Evolutionary conservation across 2,113 vertebrate species (phyloP).

Genomic region (Macaca nemestrina): DNA sequence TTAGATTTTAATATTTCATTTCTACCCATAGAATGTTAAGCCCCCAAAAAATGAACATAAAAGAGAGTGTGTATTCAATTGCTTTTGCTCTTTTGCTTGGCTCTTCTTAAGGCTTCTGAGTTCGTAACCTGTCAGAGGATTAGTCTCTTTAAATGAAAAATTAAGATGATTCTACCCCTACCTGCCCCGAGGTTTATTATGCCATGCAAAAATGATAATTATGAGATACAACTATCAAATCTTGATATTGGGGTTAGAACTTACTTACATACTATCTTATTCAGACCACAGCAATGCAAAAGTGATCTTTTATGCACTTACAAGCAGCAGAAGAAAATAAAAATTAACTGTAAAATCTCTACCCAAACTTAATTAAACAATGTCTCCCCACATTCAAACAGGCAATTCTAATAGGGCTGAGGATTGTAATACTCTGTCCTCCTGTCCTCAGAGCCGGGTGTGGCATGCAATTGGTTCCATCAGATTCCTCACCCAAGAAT

Average conservation of each 20-base stretch:
- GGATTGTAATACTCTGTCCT: background rate
- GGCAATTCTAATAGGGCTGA: background rate
- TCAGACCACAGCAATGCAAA: background rate
- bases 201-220: background rate
- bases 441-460: background rate
- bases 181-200: background rate
- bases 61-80: background rate
- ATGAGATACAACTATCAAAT: background rate
- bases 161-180: background rate
- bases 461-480: background rate
- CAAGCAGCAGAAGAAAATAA: background rate
- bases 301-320: background rate
- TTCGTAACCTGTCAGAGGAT: background rate
- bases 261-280: background rate
- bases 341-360: background rate
- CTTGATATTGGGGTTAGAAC: background rate
- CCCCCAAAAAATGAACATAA: background rate
- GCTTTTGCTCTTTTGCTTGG: background rate
- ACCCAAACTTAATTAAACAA: background rate
- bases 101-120: background rate
- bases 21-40: background rate
- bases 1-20: background rate
- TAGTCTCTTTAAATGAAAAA: background rate
- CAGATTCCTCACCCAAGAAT: background rate
- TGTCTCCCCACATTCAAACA: background rate